A percentile compares a stretch with the other conserved stretches of the same genome.
Evolutionary conservation across 2,797 vertebrate species (phyloP).

Genomic region (Sebastes hubbsi): DNA sequence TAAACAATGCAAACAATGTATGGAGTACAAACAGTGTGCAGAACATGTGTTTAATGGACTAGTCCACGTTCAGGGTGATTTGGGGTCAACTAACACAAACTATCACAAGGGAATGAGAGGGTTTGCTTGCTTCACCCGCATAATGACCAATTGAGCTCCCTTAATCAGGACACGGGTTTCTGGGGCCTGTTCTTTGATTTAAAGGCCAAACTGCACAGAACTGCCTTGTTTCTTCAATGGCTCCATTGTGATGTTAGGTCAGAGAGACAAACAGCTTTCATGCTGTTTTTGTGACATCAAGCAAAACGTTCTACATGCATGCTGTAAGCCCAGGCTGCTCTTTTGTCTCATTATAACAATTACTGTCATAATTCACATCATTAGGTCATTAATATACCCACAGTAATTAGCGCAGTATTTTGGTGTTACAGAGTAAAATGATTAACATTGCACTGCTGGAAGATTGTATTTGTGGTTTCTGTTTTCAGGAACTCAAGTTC

Average conservation of each 20-base stretch:
- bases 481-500: slow-evolving; percentile 3
- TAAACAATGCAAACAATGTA: slow-evolving; percentile 7
- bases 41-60: slow-evolving; percentile 37
- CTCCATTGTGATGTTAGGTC: slow-evolving; percentile 61
- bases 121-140: slow-evolving; percentile 61
- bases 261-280: slow-evolving; percentile 62
- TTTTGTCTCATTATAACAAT: slow-evolving; percentile 64
- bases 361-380: slow-evolving; percentile 58
- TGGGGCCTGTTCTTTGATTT: slow-evolving; percentile 51
- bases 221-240: slow-evolving; percentile 67
- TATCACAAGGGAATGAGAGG: slow-evolving; percentile 29
- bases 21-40: background rate
- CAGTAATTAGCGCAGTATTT: slow-evolving; percentile 24
- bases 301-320: slow-evolving; percentile 33
- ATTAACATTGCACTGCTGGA: slow-evolving; percentile 7
- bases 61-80: slow-evolving; percentile 28
- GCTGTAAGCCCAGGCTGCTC: slow-evolving; percentile 13
- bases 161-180: slow-evolving; percentile 65
- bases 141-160: slow-evolving; percentile 66
- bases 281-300: slow-evolving; percentile 70
- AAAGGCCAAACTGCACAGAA: slow-evolving; percentile 73
- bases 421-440: slow-evolving; percentile 5
- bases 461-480: background rate
- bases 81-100: slow-evolving; percentile 43
- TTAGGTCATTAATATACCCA: slow-evolving; percentile 40